These are phyloP conservation scores for Enteromius trimaculatus DNA, from an alignment of 2,797 vertebrate genomes.

Conservation along the genomic window DNA sequence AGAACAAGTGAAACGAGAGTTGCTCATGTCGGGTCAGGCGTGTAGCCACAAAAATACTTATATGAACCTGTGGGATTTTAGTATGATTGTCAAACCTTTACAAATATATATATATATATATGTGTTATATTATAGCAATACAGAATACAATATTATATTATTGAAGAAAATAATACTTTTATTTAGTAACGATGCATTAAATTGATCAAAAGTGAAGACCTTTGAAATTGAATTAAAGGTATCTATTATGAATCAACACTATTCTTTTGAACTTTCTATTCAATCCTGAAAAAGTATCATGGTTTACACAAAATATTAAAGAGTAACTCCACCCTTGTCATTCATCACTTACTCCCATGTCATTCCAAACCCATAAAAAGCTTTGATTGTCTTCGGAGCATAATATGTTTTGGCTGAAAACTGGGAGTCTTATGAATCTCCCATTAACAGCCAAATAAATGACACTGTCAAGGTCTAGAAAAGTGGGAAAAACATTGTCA, in stretches of 20 bases:
- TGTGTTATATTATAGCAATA: neutral
- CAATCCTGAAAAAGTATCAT: neutral
- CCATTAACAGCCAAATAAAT: no score
- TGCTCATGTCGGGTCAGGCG: slow-evolving; percentile 25
- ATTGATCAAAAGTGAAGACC: neutral
- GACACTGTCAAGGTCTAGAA: no score
- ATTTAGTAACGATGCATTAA: neutral
- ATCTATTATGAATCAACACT: neutral
- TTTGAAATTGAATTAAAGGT: neutral
- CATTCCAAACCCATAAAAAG: no score
- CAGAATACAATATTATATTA: neutral
- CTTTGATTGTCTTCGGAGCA: no score
- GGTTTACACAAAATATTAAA: neutral
- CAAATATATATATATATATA: no score
- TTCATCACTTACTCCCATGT: no score
- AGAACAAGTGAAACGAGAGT: slow-evolving; percentile 62
- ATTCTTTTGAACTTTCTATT: neutral
- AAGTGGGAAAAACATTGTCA: no score
- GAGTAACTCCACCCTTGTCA: no score
- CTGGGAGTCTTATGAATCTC: no score
- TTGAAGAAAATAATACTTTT: neutral
- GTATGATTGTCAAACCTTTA: neutral
- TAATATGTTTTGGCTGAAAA: no score
- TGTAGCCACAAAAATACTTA: slow-evolving; percentile 31
- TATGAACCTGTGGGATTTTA: slow-evolving; percentile 3